A percentile compares a stretch with the other conserved stretches of the same genome.
Conservation (phyloP, 1,140 invertebrate species). For the Galendromus occidentalis region DNA sequence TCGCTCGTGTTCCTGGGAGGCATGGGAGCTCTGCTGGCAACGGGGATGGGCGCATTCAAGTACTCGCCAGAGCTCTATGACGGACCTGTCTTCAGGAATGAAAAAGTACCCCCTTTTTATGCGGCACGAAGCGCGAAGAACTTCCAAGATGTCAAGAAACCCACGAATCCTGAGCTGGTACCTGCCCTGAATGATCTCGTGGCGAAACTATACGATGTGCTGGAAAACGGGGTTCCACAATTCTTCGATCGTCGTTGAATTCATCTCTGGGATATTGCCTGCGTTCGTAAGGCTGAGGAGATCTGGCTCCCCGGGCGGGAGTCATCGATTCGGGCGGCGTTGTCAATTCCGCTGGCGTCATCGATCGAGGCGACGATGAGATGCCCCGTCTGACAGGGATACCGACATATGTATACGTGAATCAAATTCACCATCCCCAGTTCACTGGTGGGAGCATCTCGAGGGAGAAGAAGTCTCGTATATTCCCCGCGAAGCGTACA, state of each 20-base stretch:
- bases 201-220: neutral
- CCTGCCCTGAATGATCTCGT: neutral
- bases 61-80: neutral
- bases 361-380: too few relatives aligned
- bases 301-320: too few relatives aligned
- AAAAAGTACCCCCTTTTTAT: neutral
- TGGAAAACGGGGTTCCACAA: conserved; percentile 6
- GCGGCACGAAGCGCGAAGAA: neutral
- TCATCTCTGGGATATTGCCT: too few relatives aligned
- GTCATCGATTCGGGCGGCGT: too few relatives aligned
- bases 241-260: neutral
- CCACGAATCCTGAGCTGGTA: conserved; percentile 1
- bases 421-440: too few relatives aligned
- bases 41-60: neutral
- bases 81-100: neutral
- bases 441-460: too few relatives aligned
- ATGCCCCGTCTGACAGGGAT: too few relatives aligned
- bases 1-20: conserved; percentile 8
- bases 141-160: neutral
- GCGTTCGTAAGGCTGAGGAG: too few relatives aligned
- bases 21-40: neutral
- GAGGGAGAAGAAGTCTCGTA: too few relatives aligned
- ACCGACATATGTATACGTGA: too few relatives aligned
- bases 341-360: too few relatives aligned
- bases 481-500: too few relatives aligned